Conservation (phyloP, 2,888 invertebrate species). For the Litoditis marina region DNA sequence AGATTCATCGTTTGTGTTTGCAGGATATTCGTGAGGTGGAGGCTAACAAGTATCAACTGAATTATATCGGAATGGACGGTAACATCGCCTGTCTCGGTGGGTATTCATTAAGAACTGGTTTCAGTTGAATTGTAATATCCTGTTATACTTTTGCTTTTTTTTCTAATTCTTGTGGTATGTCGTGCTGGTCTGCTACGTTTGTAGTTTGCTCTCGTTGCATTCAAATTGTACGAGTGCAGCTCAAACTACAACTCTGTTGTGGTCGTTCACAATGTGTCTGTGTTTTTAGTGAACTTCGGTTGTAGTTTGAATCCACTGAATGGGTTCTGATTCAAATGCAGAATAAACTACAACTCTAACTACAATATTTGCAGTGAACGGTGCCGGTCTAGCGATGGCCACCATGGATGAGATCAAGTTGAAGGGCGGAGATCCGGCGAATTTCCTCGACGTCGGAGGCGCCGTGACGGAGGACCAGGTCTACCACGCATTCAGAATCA, state of each 20-base stretch:
- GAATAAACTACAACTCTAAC: not conserved
- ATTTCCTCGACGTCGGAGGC: conserved; percentile 96
- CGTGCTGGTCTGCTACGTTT: too few species aligned
- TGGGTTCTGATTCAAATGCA: not conserved
- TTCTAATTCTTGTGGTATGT: not conserved
- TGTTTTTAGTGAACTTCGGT: too few species aligned
- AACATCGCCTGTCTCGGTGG: conserved; percentile 84
- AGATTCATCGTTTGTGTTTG: too few species aligned
- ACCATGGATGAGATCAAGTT: conserved; percentile 98
- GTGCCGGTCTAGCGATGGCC: conserved; percentile 98
- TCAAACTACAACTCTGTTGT: too few species aligned
- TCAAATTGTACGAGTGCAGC: too few species aligned
- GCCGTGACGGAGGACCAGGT: conserved; percentile 85
- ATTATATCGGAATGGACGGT: conserved; percentile 94
- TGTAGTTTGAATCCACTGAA: too few species aligned
- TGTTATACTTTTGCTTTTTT: not conserved
- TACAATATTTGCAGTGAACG: conserved; percentile 81
- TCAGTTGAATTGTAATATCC: too few species aligned
- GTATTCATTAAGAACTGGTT: not conserved
- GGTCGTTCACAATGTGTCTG: too few species aligned
- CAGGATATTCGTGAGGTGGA: conserved; percentile 90
- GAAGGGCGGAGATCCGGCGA: conserved; percentile 92
- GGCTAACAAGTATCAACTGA: conserved; percentile 82
- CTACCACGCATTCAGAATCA: conserved; percentile 82
- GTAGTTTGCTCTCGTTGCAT: too few species aligned